Base-by-base conservation (phyloP, 2,113 vertebrate species). In the Taurulus bubalis region DNA sequence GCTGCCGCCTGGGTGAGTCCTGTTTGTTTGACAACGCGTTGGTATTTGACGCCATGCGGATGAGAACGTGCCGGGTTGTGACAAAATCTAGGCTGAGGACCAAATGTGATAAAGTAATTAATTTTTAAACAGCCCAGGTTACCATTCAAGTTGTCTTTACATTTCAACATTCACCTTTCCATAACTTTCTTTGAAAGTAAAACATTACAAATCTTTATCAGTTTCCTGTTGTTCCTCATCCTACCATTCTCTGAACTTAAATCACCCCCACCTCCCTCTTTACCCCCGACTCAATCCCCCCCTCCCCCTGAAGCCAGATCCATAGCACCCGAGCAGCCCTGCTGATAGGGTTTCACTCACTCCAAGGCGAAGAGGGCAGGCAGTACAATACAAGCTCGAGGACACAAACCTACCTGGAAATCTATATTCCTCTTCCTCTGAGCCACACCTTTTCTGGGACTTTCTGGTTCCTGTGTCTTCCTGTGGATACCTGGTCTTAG, bases 311-410 rank as follows among this genome's bases (percentile, higher is more conserved):
- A 55, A 51, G 42, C 74, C 88, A 30, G 32, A 67, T 89, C 90
- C 77, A 87, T 67, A 90, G 69, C 91, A 75, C 81, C 67, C 66
- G 60, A 82, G 75, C 70, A 81, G 77, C 86, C 76, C 86, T 76
- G 79, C 81, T 72, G 83, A 85, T 85, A 87, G 82, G 87, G 92
- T 93, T 92, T 92, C 93, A 95, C 85, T 94, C 89, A 90, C 83
- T 89, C 85, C 55, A 64, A 81, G 85, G 77, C 82, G 32, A 81
- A 90, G 83, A 92, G 87, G 80, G 71, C 75, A 89, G 91, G 65
- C 84, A 71, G 72, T 83, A 74, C 80, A 71, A 85, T 67, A 89
- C 79, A 69, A 70, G 30, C 63, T 67, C 60, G 82, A 63, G 86
- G 73, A 85, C 80, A 66, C 71, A 66, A 79, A 89, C 67, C 69